These are phyloP conservation scores for Tenthredo scrophulariae DNA, from an alignment of 2,888 invertebrate genomes.

Conservation along the genomic window DNA sequence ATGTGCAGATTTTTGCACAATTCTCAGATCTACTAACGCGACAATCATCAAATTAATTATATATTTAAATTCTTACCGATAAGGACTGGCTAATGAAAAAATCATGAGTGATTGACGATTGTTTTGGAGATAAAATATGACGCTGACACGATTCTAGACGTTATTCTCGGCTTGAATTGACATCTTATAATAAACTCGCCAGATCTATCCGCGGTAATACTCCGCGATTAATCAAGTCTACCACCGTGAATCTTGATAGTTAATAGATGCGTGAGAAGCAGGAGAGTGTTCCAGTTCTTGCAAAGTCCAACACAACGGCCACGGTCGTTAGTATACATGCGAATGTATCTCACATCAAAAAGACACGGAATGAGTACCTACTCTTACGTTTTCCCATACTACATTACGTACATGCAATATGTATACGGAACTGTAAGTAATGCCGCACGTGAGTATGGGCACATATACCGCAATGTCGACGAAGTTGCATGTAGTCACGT, in stretches of 20 bases:
- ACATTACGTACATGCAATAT: background rate
- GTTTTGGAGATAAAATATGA: background rate
- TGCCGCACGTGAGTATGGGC: background rate
- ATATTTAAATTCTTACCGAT: background rate
- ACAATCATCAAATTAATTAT: background rate
- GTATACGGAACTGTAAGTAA: constrained; percentile 8
- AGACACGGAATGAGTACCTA: constrained; percentile 1
- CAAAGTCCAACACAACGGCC: background rate
- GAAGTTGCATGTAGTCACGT: constrained; percentile 36
- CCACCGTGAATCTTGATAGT: constrained; percentile 31
- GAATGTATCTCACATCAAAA: constrained; percentile 7
- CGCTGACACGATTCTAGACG: background rate
- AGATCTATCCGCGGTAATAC: constrained; percentile 7
- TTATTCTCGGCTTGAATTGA: background rate
- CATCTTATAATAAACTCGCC: background rate
- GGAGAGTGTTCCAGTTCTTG: constrained; percentile 33
- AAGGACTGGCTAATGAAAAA: background rate
- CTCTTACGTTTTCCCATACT: constrained; percentile 16
- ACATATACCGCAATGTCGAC: constrained; percentile 25
- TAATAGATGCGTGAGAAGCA: constrained; percentile 44
- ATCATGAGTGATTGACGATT: background rate
- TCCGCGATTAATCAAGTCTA: background rate
- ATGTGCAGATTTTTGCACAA: background rate
- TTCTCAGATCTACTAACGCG: background rate
- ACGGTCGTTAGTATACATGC: background rate